These are phyloP conservation scores for Temnothorax ravouxi DNA, from an alignment of 2,888 invertebrate genomes.

Conservation along the genomic window DNA sequence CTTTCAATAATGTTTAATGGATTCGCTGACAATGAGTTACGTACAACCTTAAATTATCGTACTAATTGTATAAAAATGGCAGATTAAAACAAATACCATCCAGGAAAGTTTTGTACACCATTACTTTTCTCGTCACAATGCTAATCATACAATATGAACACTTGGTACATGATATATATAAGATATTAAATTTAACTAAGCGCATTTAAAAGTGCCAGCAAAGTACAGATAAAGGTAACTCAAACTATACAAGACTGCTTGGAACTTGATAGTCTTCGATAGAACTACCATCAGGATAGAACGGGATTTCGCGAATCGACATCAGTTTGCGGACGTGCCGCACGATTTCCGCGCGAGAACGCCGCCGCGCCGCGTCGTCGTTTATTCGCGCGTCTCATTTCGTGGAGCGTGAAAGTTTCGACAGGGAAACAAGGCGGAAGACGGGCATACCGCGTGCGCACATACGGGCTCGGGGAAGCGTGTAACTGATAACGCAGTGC, in stretches of 20 bases:
- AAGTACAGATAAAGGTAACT: not conserved
- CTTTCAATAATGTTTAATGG: not conserved
- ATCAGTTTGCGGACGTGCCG: conserved; percentile 15
- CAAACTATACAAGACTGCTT: not conserved
- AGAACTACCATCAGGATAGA: not conserved
- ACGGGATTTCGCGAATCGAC: conserved; percentile 20
- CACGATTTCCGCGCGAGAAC: conserved; percentile 37
- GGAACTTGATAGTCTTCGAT: too few species aligned
- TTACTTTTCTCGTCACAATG: not conserved
- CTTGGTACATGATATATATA: not conserved
- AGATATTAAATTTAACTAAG: not conserved
- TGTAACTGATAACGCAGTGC: conserved; percentile 73
- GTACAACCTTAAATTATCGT: not conserved
- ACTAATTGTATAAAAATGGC: not conserved
- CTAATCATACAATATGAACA: not conserved
- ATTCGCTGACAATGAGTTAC: not conserved
- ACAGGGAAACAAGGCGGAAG: conserved; percentile 41
- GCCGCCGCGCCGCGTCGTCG: conserved; percentile 5
- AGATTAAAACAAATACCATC: not conserved
- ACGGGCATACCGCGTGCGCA: conserved; percentile 22
- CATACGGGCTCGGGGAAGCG: conserved; percentile 60
- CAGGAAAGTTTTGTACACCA: not conserved
- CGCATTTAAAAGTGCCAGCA: not conserved
- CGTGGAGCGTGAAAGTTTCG: conserved; percentile 57
- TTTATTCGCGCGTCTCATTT: conserved; percentile 41